A percentile compares a stretch with the other conserved stretches of the same genome.
Conservation (phyloP, 2,797 vertebrate species). For the Triplophysa yarkandensis region DNA sequence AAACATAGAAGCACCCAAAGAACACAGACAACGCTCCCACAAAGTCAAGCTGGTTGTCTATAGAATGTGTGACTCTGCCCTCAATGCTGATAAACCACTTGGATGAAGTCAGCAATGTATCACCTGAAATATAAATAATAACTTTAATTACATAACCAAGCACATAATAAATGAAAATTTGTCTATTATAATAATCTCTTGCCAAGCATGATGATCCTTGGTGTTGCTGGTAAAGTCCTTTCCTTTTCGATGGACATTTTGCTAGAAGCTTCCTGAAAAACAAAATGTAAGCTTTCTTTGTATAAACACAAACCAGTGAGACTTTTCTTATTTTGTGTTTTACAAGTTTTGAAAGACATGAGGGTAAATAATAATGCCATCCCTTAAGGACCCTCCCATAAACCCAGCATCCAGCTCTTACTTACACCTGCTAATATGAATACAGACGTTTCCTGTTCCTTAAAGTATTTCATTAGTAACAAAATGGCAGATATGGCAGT, state of each 20-base stretch:
- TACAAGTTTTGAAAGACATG: too few relatives aligned
- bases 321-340: too few relatives aligned
- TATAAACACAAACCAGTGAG: too few relatives aligned
- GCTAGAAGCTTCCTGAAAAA: slow-evolving; percentile 35
- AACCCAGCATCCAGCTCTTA: neutral
- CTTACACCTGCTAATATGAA: slow-evolving; percentile 48
- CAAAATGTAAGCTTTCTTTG: neutral
- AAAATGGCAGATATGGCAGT: slow-evolving; percentile 40
- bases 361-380: too few relatives aligned
- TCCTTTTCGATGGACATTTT: slow-evolving; percentile 40
- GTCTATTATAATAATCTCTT: neutral
- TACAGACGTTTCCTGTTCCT: slow-evolving; percentile 40
- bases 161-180: neutral
- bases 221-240: slow-evolving; percentile 28
- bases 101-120: slow-evolving; percentile 35
- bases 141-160: neutral
- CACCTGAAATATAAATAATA: slow-evolving; percentile 28
- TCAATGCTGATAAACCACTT: slow-evolving; percentile 48
- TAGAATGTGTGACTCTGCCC: slow-evolving; percentile 31
- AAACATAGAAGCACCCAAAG: slow-evolving; percentile 37
- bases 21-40: slow-evolving; percentile 27
- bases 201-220: slow-evolving; percentile 51
- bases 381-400: neutral
- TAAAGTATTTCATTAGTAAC: slow-evolving; percentile 46
- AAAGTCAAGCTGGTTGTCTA: slow-evolving; percentile 40